Evolutionary conservation across 1,140 invertebrate species (phyloP).

Genomic region (Drosophila nebulosa): DNA sequence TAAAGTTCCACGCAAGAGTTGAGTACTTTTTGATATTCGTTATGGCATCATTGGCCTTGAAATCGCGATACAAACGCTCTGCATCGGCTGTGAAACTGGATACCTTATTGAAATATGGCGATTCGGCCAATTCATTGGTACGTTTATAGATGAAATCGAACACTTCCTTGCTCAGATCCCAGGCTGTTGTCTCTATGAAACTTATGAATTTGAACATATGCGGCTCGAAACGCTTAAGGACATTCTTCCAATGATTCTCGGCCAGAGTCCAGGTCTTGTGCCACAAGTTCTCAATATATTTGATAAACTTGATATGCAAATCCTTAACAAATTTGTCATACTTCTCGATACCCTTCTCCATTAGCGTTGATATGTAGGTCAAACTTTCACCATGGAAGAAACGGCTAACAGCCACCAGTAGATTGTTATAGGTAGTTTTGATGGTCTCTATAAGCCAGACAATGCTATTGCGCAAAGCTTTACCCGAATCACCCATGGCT

Average conservation of each 20-base stretch:
- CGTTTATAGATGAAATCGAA: constrained; percentile 90
- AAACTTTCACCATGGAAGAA: constrained; percentile 88
- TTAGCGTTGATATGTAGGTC: constrained; percentile 84
- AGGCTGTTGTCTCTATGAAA: constrained; percentile 87
- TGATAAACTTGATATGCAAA: constrained; percentile 88
- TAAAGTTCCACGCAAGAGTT: constrained; percentile 84
- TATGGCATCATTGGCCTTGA: constrained; percentile 87
- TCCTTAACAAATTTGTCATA: constrained; percentile 90
- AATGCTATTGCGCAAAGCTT: constrained; percentile 88
- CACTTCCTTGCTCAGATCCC: constrained; percentile 87
- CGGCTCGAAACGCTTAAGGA: constrained; percentile 88
- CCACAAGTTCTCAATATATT: constrained; percentile 88
- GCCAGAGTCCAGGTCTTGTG: constrained; percentile 84
- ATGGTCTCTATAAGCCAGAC: constrained; percentile 88
- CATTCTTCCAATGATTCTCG: constrained; percentile 86
- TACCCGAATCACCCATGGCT: constrained; percentile 90
- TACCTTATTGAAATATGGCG: constrained; percentile 89
- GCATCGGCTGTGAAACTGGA: constrained; percentile 90
- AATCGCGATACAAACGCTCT: constrained; percentile 88
- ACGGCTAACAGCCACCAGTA: constrained; percentile 85
- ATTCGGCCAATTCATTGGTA: constrained; percentile 89
- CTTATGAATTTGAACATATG: constrained; percentile 88
- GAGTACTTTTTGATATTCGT: constrained; percentile 90
- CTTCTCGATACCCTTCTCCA: constrained; percentile 87
- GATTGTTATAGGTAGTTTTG: constrained; percentile 86